Conservation (phyloP, 2,797 vertebrate species). For the Falco berigora region DNA sequence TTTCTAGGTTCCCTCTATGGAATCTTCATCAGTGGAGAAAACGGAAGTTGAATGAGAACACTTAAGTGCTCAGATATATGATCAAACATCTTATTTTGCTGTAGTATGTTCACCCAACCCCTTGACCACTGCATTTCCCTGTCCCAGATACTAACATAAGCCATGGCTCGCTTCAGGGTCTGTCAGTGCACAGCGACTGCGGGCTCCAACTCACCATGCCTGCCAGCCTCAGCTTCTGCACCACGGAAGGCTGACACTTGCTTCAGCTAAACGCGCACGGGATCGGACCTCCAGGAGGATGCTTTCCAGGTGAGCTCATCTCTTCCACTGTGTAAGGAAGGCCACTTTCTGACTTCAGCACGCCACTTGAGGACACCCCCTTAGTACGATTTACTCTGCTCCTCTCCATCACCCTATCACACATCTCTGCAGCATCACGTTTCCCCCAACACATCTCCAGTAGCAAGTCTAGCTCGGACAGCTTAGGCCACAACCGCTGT, state of each 20-base stretch:
- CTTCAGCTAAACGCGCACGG: neutral
- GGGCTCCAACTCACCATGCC: neutral
- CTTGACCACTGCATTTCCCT: neutral
- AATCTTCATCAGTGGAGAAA: neutral
- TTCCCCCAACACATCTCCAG: neutral
- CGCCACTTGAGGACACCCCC: neutral
- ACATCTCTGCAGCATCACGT: neutral
- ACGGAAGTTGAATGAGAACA: neutral
- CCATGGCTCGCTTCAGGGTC: neutral
- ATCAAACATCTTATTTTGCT: neutral
- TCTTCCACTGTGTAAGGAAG: neutral
- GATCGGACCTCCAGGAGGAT: neutral
- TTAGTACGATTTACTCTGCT: neutral
- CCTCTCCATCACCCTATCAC: neutral
- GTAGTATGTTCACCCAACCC: neutral
- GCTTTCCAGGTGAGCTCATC: neutral
- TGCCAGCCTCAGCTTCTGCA: neutral
- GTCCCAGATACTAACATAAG: neutral
- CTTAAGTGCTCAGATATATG: neutral
- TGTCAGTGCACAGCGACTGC: neutral
- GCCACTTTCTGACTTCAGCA: neutral
- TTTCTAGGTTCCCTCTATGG: neutral
- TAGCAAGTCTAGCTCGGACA: neutral
- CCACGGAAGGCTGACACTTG: neutral
- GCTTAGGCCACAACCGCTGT: neutral